phyloP scores from a whole-genome alignment of 1,140 invertebrate genomes.

The Drosophila elegans region DNA sequence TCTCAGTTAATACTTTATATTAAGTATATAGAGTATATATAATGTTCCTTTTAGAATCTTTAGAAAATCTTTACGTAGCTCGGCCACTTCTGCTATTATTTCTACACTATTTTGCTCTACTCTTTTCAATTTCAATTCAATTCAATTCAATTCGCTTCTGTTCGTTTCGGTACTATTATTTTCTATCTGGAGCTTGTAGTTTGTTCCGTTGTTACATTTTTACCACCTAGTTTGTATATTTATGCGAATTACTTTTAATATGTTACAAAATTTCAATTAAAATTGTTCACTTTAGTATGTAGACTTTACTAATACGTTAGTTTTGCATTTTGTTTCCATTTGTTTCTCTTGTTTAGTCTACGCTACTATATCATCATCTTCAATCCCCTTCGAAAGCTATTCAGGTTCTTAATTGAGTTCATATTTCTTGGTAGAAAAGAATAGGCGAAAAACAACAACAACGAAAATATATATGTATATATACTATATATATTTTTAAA shows the following conservation, averaged over 20 bases:
- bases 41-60: constrained; percentile 76
- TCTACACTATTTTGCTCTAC: constrained; percentile 43
- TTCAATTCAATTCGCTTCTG: constrained; percentile 4
- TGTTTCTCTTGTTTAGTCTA: constrained; percentile 17
- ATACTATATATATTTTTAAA: constrained; percentile 48
- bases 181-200: constrained; percentile 26
- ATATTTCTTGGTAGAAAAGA: constrained; percentile 59
- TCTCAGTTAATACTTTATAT: constrained; percentile 70
- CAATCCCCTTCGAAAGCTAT: constrained; percentile 67
- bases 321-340: constrained; percentile 15
- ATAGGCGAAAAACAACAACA: constrained; percentile 41
- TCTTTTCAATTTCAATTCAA: constrained; percentile 11
- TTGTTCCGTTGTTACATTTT: constrained; percentile 16
- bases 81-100: constrained; percentile 72
- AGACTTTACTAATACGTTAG: constrained; percentile 25
- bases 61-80: constrained; percentile 77
- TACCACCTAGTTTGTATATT: constrained; percentile 50
- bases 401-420: constrained; percentile 78
- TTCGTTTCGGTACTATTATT: constrained; percentile 13
- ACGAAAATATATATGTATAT: constrained; percentile 47
- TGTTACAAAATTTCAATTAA: constrained; percentile 78
- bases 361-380: constrained; percentile 17
- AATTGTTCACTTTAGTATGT: constrained; percentile 59
- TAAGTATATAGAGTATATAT: constrained; percentile 61
- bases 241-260: constrained; percentile 57